Evolutionary conservation across 2,797 vertebrate species (phyloP).

Genomic region (Loris lydekkerianus): DNA sequence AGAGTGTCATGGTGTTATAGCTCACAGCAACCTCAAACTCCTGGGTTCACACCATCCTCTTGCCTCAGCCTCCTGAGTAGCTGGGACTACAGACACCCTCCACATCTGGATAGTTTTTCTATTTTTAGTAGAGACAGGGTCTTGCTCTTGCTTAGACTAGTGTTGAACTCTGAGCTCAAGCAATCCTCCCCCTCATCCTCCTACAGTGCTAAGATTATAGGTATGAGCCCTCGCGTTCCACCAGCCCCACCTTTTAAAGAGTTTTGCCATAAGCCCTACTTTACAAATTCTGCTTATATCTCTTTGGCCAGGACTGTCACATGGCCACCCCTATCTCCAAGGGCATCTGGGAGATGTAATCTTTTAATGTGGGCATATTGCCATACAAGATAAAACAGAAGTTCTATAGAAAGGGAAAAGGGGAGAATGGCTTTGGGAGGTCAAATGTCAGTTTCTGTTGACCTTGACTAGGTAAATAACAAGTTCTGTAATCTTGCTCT

Average conservation of each 20-base stretch:
- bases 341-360: neutral
- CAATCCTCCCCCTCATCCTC: no score
- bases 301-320: neutral
- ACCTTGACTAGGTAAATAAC: neutral
- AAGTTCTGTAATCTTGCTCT: neutral
- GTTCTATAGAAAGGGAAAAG: neutral
- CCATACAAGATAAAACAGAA: neutral
- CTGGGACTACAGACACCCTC: no score
- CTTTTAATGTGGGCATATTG: neutral
- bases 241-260: neutral
- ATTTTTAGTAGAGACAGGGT: no score
- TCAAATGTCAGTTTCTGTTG: neutral
- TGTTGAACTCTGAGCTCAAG: no score
- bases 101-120: no score
- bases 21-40: no score
- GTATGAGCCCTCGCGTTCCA: no score
- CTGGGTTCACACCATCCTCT: no score
- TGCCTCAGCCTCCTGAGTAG: no score
- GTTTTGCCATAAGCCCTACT: neutral
- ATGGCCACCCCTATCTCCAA: neutral
- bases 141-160: no score
- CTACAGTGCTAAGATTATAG: no score
- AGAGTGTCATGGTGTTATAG: no score
- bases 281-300: neutral
- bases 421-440: neutral